Conservation (phyloP, 2,113 vertebrate genomes). For the Crocuta crocuta region DNA sequence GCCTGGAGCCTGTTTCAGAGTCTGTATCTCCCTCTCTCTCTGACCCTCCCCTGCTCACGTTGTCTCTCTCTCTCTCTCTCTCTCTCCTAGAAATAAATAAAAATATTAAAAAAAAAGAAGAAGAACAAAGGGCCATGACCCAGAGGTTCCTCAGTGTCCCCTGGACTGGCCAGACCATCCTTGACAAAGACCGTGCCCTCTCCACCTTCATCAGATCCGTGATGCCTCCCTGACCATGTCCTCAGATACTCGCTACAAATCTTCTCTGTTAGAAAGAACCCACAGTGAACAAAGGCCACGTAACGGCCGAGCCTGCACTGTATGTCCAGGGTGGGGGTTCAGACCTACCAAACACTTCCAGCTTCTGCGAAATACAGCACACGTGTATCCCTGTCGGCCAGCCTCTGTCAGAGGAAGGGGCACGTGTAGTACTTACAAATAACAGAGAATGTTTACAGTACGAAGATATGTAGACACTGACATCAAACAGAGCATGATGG, state of each 20-base stretch:
- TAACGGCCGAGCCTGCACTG: not conserved
- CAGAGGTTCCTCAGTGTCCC: not conserved
- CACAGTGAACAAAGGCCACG: accelerated
- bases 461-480: not conserved
- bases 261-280: not conserved
- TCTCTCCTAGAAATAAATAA: no score
- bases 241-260: not conserved
- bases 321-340: not conserved
- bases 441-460: not conserved
- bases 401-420: accelerated
- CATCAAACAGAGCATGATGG: accelerated
- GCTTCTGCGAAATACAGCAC: accelerated
- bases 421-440: not conserved
- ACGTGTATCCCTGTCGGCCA: accelerated
- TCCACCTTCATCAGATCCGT: not conserved
- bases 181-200: accelerated
- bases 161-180: not conserved
- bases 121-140: not conserved
- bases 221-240: not conserved
- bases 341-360: not conserved
- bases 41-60: no score
- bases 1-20: no score
- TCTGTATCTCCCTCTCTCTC: no score
- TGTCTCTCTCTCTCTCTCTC: no score
- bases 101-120: no score